A percentile compares a stretch with the other conserved stretches of the same genome.
These are phyloP conservation scores for Lycaena phlaeas DNA, from an alignment of 2,888 invertebrate genomes.

Conservation along the genomic window DNA sequence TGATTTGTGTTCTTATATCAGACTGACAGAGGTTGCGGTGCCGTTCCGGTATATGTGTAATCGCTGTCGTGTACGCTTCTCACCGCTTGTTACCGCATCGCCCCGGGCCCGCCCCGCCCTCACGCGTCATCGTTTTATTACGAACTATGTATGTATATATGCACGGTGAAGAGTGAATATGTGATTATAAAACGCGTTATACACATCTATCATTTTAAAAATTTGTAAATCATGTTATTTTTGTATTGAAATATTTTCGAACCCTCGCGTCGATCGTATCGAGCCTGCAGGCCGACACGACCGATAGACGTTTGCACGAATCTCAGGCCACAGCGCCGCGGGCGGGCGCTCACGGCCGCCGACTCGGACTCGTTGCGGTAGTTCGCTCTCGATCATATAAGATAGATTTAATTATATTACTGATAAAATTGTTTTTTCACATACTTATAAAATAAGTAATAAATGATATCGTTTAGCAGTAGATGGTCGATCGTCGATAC, in stretches of 20 bases:
- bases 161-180: constrained; percentile 59
- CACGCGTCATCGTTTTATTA: constrained; percentile 26
- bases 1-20: constrained; percentile 58
- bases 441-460: constrained; percentile 66
- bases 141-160: constrained; percentile 64
- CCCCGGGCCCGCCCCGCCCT: constrained; percentile 23
- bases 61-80: constrained; percentile 64
- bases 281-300: constrained; percentile 7
- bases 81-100: constrained; percentile 60
- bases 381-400: constrained; percentile 45
- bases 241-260: constrained; percentile 51
- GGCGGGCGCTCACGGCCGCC: constrained; percentile 28
- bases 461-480: constrained; percentile 55
- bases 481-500: constrained; percentile 34
- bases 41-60: constrained; percentile 52
- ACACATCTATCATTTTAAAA: constrained; percentile 46
- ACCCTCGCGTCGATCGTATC: constrained; percentile 8
- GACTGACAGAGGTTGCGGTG: constrained; percentile 58
- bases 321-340: constrained; percentile 21
- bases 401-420: constrained; percentile 48
- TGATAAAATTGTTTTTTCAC: constrained; percentile 59
- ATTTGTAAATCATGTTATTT: constrained; percentile 59
- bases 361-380: constrained; percentile 32
- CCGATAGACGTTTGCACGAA: constrained; percentile 12
- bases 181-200: constrained; percentile 50